Base-by-base conservation (phyloP, 2,888 invertebrate species). In the Eupithecia inturbata region DNA sequence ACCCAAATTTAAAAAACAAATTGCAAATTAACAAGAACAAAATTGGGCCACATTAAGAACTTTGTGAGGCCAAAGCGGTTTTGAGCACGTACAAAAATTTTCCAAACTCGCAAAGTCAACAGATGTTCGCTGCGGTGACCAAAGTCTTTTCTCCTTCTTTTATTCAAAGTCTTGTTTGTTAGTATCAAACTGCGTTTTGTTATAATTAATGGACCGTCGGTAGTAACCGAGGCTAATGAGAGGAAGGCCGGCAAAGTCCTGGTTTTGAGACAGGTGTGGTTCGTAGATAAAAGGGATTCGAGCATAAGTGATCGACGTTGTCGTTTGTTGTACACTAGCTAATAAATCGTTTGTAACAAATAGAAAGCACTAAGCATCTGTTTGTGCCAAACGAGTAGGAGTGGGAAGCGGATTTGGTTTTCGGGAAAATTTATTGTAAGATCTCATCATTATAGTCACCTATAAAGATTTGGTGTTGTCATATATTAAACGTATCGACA, bases 161-260 rank as follows among this genome's bases (percentile, higher is more conserved):
- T n/a, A n/a, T n/a, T n/a, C n/a, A n/a, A n/a, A 82, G 82, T 83
- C 81, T 85, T 84, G 85, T 87, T 88, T 84, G 85, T 85, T 79
- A 77, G 79, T 78, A 80, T 80, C 57, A 78, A 86, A 84, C 78
- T 83, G 80, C 57, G 22, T 57, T 57, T 57, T 88, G 85, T 88
- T 88, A 88, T 91, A 90, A 91, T 91, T 89, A 92, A 91, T 91
- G 90, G 86, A 86, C 85, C 86, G 89, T 88, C 86, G 84, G 85
- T 85, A 85, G 85, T 88, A 88, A 88, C 84, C 83, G 83, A 79
- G 84, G 84, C 88, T 91, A 92, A 92, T 92, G 92, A 90, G 89
- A 88, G 87, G 87, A 81, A 82, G 82, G 83, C 84, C 85, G 83
- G 72, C 85, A 86, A 88, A 90, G 87, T 89, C 82, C 81, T 84